A percentile compares a stretch with the other conserved stretches of the same genome.
Conservation (phyloP, 2,113 vertebrate genomes). For the Tragelaphus imberbis region DNA sequence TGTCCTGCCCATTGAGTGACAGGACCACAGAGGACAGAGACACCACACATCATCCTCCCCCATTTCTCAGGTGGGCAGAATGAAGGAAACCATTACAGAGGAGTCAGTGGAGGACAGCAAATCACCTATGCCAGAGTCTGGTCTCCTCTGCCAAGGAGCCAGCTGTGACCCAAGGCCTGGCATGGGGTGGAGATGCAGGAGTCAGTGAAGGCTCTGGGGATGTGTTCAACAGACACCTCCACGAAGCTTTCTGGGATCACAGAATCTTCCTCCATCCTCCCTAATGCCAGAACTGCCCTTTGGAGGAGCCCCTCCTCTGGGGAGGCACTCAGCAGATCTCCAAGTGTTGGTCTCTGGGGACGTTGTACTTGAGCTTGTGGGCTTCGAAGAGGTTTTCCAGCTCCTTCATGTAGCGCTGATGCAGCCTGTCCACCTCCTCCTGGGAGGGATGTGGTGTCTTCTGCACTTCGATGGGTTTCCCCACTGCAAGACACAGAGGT, state of each 20-base stretch:
- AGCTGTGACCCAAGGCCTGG: neutral
- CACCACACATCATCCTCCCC: neutral
- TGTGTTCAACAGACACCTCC: neutral
- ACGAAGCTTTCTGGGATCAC: neutral
- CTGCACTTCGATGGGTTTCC: conserved; percentile 88
- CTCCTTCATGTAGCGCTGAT: conserved; percentile 86
- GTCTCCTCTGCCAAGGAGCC: neutral
- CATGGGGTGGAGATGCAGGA: neutral
- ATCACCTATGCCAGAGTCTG: neutral
- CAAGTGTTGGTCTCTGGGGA: conserved; percentile 87
- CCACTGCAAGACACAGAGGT: conserved; percentile 80
- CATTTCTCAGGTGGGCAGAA: neutral
- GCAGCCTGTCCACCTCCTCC: conserved; percentile 85
- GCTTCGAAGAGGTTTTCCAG: conserved; percentile 90
- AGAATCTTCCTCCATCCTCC: neutral
- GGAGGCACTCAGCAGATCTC: conserved; percentile 82
- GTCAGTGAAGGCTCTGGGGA: neutral
- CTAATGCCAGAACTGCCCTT: neutral
- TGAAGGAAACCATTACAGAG: neutral
- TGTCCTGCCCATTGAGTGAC: neutral
- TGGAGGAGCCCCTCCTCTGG: neutral
- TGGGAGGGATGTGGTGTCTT: conserved; percentile 78
- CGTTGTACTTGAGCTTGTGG: conserved; percentile 88
- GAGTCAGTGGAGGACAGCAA: neutral
- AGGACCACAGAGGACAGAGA: neutral